These are phyloP conservation scores for Nephrotoma flavescens DNA, from an alignment of 2,888 invertebrate genomes.

Conservation along the genomic window DNA sequence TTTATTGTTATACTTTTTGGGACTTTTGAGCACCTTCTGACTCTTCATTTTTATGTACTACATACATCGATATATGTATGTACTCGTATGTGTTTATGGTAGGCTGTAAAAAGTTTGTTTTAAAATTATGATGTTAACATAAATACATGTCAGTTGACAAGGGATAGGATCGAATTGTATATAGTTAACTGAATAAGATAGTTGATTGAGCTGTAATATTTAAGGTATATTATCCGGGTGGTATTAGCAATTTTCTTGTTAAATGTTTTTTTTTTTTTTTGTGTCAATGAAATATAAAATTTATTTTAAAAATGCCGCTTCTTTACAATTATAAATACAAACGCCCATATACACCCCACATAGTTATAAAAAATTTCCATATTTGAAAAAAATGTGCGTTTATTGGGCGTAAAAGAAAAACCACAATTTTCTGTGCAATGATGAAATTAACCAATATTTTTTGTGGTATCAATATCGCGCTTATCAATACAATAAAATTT, in stretches of 20 bases:
- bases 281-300: background rate
- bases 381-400: background rate
- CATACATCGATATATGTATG: background rate
- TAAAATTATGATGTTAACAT: slow-evolving; percentile 4
- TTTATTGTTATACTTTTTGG: slow-evolving; percentile 2
- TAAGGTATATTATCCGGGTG: slow-evolving; percentile 3
- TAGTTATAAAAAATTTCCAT: background rate
- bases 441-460: background rate
- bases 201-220: slow-evolving; percentile 2
- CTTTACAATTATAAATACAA: background rate
- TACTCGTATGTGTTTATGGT: background rate
- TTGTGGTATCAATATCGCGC: background rate
- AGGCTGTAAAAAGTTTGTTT: background rate
- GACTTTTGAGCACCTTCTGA: slow-evolving; percentile 2
- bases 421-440: background rate
- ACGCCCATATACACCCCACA: background rate
- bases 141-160: slow-evolving; percentile 4
- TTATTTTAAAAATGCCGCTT: background rate
- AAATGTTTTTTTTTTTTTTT: background rate
- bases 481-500: background rate
- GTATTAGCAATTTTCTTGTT: background rate
- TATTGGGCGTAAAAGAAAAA: background rate
- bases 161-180: background rate
- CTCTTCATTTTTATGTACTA: background rate
- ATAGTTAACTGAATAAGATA: background rate